A percentile compares a stretch with the other conserved stretches of the same genome.
phyloP scores from a whole-genome alignment of 1,140 invertebrate species.

The Lucilia sericata region DNA sequence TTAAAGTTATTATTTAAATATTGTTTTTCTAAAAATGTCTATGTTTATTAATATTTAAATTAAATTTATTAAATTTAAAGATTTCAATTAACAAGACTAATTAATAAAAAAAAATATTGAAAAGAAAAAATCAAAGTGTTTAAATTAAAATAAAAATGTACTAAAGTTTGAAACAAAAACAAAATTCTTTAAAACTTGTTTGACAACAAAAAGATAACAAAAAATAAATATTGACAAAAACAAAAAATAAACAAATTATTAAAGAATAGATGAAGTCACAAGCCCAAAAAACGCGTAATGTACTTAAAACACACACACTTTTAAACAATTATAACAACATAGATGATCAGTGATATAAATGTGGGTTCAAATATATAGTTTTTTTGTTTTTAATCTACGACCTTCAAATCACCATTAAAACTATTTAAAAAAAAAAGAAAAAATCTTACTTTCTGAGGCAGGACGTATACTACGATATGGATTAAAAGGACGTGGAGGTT shows the following conservation, averaged over 20 bases:
- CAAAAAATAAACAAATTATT: constrained; percentile 19
- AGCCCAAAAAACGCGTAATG: neutral
- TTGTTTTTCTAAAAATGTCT: too few species aligned
- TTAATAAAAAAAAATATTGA: too few species aligned
- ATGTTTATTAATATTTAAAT: too few species aligned
- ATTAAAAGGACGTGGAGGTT: constrained; percentile 54
- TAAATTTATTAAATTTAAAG: too few species aligned
- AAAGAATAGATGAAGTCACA: constrained; percentile 38
- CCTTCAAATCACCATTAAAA: neutral
- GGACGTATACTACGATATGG: constrained; percentile 60
- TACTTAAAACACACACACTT: neutral
- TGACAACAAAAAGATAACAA: constrained; percentile 39
- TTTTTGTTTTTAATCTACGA: neutral
- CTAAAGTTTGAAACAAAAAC: neutral
- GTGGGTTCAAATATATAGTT: neutral
- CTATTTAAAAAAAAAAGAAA: neutral
- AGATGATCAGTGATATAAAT: too few species aligned
- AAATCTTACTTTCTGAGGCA: constrained; percentile 49
- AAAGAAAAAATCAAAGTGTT: too few species aligned
- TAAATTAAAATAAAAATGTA: too few species aligned
- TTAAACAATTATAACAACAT: too few species aligned
- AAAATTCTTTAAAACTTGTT: constrained; percentile 19
- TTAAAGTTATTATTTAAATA: too few species aligned
- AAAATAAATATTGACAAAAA: neutral
- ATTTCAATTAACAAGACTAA: too few species aligned